Evolutionary conservation across 1,140 invertebrate genomes (phyloP), one percentile per base, ranked within the genome.

Genomic region (Thaumatotibia leucotreta): DNA sequence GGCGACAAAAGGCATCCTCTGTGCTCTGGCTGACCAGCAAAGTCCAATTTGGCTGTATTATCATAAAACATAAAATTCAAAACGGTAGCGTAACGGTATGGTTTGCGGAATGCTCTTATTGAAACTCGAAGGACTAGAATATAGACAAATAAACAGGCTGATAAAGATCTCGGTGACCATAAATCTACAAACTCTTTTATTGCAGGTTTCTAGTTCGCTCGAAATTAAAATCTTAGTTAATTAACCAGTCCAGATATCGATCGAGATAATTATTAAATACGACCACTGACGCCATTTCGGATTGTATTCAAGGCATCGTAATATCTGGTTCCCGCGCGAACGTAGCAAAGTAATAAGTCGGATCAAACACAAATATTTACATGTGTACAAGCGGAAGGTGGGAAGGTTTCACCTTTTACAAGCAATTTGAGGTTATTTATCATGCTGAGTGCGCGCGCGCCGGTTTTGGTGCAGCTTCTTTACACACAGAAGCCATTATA

Each of bases 351-450:
- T 82, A 73, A 70, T 45, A 77, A 45, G 83, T 84, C 83, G 78
- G 83, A 86, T 87, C 86, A 84, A 83, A 82, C 77, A 82, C 82
- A 83, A 86, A 86, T 86, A 86, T 88, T 86, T 86, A 88, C 85
- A 85, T 81, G 74, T 80, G 79, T 83, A 88, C 83, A 86, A 86
- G 77, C 62, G 79, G 54, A 77, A 58, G 52, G 72, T 65, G 73
- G 83, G 77, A 83, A 88, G 84, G 81, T 81, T 84, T 83, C 72
- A 83, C 77, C 79, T 86, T 87, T 89, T 91, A 89, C 84, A 91
- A 91, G 84, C 83, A 84, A 86, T 89, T 91, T 87, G 80, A 79
- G 70, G 82, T 88, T 86, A 91, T 91, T 88, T 91, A 91, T 91
- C 84, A 87, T 84, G 74, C 75, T 67, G 64, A 70, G 64, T 61